Evolutionary conservation across 2,113 vertebrate species (phyloP).

Genomic region (Hippocampus barbouri): DNA sequence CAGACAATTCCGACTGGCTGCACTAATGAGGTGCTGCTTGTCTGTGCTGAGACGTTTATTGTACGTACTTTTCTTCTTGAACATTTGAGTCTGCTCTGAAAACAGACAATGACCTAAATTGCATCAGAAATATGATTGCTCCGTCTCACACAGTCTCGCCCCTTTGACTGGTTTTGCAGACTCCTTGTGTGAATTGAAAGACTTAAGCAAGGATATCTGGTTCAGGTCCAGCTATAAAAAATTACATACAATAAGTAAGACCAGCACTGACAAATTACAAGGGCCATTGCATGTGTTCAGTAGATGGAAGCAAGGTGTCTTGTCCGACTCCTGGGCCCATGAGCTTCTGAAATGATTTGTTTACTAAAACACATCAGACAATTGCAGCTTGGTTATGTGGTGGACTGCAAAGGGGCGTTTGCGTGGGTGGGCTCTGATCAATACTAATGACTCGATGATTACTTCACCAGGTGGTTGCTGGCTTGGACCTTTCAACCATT

Average conservation of each 20-base stretch:
- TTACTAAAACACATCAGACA: background rate
- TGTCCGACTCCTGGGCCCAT: slow-evolving; percentile 14
- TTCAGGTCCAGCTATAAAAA: slow-evolving; percentile 1
- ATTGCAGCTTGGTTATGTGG: background rate
- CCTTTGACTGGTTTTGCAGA: slow-evolving; percentile 7
- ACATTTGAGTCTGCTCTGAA: slow-evolving; percentile 20
- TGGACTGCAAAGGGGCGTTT: background rate
- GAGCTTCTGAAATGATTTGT: slow-evolving; percentile 6
- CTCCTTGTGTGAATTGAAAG: background rate
- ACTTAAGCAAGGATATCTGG: background rate
- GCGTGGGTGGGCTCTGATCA: slow-evolving; percentile 29
- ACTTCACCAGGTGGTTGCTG: slow-evolving; percentile 28
- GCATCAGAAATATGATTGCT: slow-evolving; percentile 1
- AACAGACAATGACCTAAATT: slow-evolving; percentile 46
- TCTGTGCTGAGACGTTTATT: slow-evolving; percentile 22
- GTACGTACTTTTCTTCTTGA: background rate
- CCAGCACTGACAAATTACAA: slow-evolving; percentile 10
- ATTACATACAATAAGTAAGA: background rate
- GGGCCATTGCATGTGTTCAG: slow-evolving; percentile 1
- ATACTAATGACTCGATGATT: slow-evolving; percentile 49
- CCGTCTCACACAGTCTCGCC: background rate
- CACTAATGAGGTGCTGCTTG: slow-evolving; percentile 31
- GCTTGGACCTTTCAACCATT: slow-evolving; percentile 15
- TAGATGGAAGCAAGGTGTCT: slow-evolving; percentile 24
- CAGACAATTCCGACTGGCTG: slow-evolving; percentile 40